Percentiles rank a stretch among this genome's conserved stretches.
These are phyloP conservation scores for Gibbula magus DNA, from an alignment of 2,888 invertebrate genomes.

Conservation along the genomic window DNA sequence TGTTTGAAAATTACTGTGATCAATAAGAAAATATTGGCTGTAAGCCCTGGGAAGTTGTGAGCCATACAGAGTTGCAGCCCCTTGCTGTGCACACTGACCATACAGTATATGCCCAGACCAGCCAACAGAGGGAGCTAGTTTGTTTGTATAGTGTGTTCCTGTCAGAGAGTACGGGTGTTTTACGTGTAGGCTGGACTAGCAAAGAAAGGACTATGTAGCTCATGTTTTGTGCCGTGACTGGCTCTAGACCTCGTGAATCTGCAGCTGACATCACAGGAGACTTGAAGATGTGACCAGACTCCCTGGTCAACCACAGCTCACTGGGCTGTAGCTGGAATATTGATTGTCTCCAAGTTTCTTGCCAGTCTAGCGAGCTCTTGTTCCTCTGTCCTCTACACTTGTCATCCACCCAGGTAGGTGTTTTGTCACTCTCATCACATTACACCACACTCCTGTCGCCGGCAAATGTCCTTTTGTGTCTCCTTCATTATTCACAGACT, in stretches of 20 bases:
- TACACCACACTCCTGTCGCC: background rate
- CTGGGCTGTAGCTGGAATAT: slow-evolving; percentile 5
- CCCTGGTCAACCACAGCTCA: slow-evolving; percentile 1
- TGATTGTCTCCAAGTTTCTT: slow-evolving; percentile 13
- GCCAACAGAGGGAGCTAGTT: slow-evolving; percentile 9
- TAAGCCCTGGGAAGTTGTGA: background rate
- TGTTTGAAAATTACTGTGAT: too few relatives aligned
- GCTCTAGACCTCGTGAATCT: background rate
- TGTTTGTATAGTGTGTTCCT: slow-evolving; percentile 13
- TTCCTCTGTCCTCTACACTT: background rate
- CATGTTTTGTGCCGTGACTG: background rate
- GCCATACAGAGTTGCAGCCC: background rate
- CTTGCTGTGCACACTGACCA: slow-evolving; percentile 7
- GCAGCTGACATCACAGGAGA: background rate
- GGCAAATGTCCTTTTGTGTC: background rate
- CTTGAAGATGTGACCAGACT: background rate
- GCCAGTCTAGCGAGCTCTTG: background rate
- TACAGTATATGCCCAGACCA: background rate
- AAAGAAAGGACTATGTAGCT: slow-evolving; percentile 5
- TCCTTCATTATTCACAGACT: background rate
- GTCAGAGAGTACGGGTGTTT: slow-evolving; percentile 13
- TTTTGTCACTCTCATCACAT: background rate
- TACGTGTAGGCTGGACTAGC: background rate
- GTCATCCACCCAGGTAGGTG: slow-evolving; percentile 1
- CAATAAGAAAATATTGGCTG: too few relatives aligned